A percentile compares a stretch with the other conserved stretches of the same genome.
Conservation (phyloP, 2,797 vertebrate species). For the Sebastes itinus region DNA sequence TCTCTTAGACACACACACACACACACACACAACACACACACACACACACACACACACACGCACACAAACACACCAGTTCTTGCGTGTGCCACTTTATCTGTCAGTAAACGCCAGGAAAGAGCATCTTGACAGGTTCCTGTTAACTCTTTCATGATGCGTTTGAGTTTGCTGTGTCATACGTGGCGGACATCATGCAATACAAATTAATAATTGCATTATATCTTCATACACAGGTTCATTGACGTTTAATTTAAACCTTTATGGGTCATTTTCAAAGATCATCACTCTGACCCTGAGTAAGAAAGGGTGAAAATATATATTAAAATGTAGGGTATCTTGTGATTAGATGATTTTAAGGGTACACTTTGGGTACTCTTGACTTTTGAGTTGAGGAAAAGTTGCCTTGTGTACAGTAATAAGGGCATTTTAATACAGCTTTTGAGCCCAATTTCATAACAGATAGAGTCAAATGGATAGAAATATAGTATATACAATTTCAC, state of each 20-base stretch:
- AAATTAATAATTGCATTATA: neutral
- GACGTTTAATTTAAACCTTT: neutral
- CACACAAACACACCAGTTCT: neutral
- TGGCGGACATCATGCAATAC: neutral
- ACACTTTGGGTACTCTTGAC: too few species aligned
- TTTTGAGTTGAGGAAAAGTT: neutral
- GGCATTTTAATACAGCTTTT: neutral
- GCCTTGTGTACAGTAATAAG: neutral
- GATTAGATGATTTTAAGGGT: neutral
- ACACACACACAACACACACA: neutral
- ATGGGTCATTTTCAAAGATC: neutral
- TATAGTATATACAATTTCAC: neutral
- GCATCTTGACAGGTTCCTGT: constrained; percentile 67
- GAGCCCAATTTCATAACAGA: neutral
- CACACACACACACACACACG: neutral
- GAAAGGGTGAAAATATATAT: neutral
- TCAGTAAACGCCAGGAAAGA: constrained; percentile 72
- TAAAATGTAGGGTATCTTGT: neutral
- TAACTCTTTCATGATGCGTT: constrained; percentile 14
- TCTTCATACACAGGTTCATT: neutral
- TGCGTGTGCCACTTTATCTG: constrained; percentile 67
- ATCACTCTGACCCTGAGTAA: neutral
- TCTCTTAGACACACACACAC: neutral
- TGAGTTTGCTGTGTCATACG: constrained; percentile 26
- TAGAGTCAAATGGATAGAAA: neutral